Conservation (phyloP, 2,888 invertebrate genomes). For the Lamproptera curius region DNA sequence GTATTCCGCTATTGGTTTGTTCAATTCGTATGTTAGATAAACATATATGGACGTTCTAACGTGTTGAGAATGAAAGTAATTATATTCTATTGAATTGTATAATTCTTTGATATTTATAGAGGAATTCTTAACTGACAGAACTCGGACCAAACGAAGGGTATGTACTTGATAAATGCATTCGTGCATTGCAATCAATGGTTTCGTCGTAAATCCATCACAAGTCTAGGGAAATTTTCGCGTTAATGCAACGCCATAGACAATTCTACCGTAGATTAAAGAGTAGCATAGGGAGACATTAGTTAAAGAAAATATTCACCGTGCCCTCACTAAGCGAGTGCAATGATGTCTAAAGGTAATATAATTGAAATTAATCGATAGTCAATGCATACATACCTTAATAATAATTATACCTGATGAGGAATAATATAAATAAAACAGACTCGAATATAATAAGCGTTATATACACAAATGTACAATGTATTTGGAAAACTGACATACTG, state of each 20-base stretch:
- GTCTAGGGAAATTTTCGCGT: slow-evolving; percentile 17
- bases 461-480: slow-evolving; percentile 8
- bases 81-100: background rate
- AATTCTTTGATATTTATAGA: background rate
- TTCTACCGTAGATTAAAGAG: slow-evolving; percentile 15
- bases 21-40: no score
- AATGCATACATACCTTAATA: slow-evolving; percentile 6
- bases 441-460: slow-evolving; percentile 16
- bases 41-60: no score
- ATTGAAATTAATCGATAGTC: background rate
- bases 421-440: slow-evolving; percentile 6
- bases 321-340: slow-evolving; percentile 1
- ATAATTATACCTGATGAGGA: slow-evolving; percentile 1
- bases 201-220: slow-evolving; percentile 6
- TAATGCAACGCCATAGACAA: slow-evolving; percentile 13
- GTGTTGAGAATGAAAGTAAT: background rate
- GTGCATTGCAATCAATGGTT: background rate
- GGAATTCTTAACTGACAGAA: background rate
- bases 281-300: slow-evolving; percentile 10
- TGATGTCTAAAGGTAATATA: background rate
- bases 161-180: background rate
- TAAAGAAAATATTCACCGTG: slow-evolving; percentile 13
- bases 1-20: no score
- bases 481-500: slow-evolving; percentile 5
- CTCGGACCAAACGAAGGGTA: slow-evolving; percentile 6